Percentiles rank a stretch among this genome's conserved stretches.
phyloP scores from a whole-genome alignment of 2,113 vertebrate species.

The Peromyscus californicus region DNA sequence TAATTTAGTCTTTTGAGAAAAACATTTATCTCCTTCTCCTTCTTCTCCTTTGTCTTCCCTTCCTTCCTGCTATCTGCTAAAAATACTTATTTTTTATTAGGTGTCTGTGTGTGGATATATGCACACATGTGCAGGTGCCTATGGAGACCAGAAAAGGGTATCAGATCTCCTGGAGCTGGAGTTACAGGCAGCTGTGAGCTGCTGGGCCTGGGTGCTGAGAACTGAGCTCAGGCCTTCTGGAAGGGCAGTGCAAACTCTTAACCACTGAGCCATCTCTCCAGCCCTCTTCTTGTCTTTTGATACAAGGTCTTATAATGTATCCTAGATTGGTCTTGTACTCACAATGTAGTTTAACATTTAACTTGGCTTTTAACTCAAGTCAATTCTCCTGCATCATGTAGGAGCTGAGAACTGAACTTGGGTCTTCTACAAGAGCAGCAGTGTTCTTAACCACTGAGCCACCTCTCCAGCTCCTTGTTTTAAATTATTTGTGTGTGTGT shows the following conservation, averaged over 20 bases:
- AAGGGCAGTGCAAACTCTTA: not conserved
- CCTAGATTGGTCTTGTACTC: not conserved
- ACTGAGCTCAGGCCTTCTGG: not conserved
- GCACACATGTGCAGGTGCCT: not conserved
- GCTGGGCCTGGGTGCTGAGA: not conserved
- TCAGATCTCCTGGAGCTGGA: not conserved
- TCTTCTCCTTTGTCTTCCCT: not conserved
- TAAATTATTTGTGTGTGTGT: too few species aligned
- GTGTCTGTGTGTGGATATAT: not conserved
- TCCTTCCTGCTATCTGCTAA: not conserved
- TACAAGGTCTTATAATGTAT: not conserved
- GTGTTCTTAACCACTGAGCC: too few species aligned
- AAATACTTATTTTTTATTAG: not conserved
- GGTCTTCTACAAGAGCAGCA: too few species aligned
- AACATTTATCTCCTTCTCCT: not conserved
- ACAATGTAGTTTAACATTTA: not conserved
- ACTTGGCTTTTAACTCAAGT: not conserved
- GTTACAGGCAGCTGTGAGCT: not conserved
- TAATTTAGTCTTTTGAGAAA: not conserved
- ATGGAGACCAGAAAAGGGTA: not conserved
- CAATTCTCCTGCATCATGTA: not conserved
- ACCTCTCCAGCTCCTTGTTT: too few species aligned
- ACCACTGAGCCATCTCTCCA: not conserved
- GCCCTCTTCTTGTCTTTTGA: not conserved
- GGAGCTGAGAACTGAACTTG: too few species aligned